Base-by-base conservation (phyloP, 2,797 vertebrate genomes). In the Buphagus erythrorhynchus region DNA sequence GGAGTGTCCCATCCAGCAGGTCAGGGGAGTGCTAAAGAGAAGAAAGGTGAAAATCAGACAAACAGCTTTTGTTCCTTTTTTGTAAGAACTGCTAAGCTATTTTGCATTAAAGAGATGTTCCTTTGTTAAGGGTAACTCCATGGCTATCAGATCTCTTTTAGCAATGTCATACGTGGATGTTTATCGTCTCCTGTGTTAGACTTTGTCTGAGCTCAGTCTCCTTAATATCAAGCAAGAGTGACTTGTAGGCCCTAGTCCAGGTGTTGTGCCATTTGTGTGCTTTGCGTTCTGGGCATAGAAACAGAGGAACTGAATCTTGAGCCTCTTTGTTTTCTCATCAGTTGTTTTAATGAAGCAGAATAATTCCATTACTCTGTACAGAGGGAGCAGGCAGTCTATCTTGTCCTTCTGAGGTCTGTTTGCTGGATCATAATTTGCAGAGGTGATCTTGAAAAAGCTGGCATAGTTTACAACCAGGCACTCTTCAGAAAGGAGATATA, bases 311-410 rank as follows among this genome's bases (percentile, higher is more conserved):
- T 35, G 38, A 78, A 73, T 78, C 40, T 73, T 26, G 3, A 94
- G 48, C 51, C 13, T 80, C 36, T 66, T 78, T 76, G 17, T 94
- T 94, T 86, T 69, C 66, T 93, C 62, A 68, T 81, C 85, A 67
- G 38, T 62, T 84, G 58, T 86, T 91, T 81, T 86, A 93, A 80
- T 69, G 40, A 83, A 93, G 76, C 62, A 86, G 62, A 96, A 84
- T 94, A 92, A 92, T 90, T 87, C 78, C 40, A 25, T 93, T 90
- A 78, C 26, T 52, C 35, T 78, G n/a, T 40, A 78, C 4, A 90
- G 55, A 84, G 21, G 20, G 55, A 46, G 55, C 42, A 36, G 52
- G 25, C 33, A 75, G 40, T 59, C 66, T 84, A 0, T 33, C 81
- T 68, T 69, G 21, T 38, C 38, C 31, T 79, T 93, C 62, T 90